A percentile compares a stretch with the other conserved stretches of the same genome.
Evolutionary conservation across 2,113 vertebrate genomes (phyloP).

Genomic region (Enhydra lutris): DNA sequence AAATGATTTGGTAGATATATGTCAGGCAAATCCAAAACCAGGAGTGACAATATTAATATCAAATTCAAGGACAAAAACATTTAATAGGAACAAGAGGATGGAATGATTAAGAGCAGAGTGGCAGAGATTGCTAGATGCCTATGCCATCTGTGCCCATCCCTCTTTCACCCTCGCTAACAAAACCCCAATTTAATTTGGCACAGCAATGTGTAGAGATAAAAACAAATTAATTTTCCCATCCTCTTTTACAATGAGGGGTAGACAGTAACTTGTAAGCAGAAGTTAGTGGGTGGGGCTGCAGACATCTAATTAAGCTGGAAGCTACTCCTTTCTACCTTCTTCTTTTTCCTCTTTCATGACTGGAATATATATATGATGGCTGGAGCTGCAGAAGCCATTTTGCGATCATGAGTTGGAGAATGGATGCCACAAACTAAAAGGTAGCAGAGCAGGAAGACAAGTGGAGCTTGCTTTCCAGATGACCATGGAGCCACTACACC

Average conservation of each 20-base stretch:
- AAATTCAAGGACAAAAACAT: background rate
- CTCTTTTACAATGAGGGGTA: background rate
- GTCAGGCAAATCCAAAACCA: background rate
- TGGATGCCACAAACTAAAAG: background rate
- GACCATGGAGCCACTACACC: background rate
- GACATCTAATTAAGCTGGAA: background rate
- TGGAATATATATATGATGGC: background rate
- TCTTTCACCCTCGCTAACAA: background rate
- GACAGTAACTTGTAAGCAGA: background rate
- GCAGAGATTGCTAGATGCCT: background rate
- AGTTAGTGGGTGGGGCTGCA: background rate
- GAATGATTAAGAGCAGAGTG: background rate
- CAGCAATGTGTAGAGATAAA: background rate
- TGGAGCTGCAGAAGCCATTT: background rate
- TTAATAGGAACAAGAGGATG: background rate
- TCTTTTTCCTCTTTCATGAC: background rate
- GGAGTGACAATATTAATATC: background rate
- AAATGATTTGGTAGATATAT: background rate
- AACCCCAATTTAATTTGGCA: background rate
- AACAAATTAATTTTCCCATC: background rate
- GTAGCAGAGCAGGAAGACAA: background rate
- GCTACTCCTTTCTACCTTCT: background rate
- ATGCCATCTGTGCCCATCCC: no score
- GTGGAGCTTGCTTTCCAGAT: background rate
- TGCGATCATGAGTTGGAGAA: background rate